Base-by-base conservation (phyloP, 1,140 invertebrate genomes). In the Octopus bimaculoides region DNA sequence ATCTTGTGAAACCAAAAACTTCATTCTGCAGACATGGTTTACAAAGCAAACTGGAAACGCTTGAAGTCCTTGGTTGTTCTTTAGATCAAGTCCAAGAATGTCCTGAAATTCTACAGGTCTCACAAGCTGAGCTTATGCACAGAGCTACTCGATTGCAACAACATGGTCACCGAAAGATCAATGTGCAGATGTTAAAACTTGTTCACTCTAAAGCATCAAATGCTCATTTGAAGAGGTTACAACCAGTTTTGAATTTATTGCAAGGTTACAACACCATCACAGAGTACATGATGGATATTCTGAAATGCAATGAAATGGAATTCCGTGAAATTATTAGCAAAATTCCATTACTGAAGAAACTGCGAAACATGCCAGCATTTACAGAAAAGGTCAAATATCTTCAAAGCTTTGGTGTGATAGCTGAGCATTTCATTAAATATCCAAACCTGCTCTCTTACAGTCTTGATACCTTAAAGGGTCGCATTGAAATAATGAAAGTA, bases 11-110 rank as follows among this genome's bases (percentile, higher is more conserved):
- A 41, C 26, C 56, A 61, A 71, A 71, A 14, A 0, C 14, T 71
- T 3, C 14, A 14, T 41, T 41, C 26, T 5, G 5, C 10, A 26
- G 75, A 54, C 75, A 77, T 54, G 75, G 54, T 14, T 55, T 77
- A n/a, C 26, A 53, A 17, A 77, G 75, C 75, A 77, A 77, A 53
- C 75, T 77, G 6, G 75, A 77, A 77, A 77, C 75, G 1, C 52
- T 77, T 6, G 75, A 77, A 55, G 54, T n/a, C 17, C n/a, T 77
- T n/a, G 75, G 75, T 10, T 77, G 75, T 53, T 53, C 75, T n/a
- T 53, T 54, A 52, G 75, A 77, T 53, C 75, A 77, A 53, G 20
- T 77, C 14, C 75, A 77, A 55, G 75, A 77, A 55, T 54, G 20
- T 77, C 75, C 75, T 17, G 75, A 77, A 53, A 77, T 77, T 7